Base-by-base conservation (phyloP, 2,113 vertebrate species). In the Microtus oregoni region DNA sequence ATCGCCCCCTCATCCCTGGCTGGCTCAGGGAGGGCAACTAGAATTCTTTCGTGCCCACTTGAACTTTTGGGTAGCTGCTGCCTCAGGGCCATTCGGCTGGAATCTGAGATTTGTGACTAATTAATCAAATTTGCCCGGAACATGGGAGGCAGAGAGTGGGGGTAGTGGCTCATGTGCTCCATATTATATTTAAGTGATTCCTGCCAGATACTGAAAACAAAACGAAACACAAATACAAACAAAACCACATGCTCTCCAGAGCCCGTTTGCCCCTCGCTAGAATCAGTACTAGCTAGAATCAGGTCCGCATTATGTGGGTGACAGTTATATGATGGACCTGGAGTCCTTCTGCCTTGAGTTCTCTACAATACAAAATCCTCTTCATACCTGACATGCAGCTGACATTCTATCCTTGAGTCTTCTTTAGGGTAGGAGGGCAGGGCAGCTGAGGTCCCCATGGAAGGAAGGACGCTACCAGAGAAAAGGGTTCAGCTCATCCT, bases 161-260 rank as follows among this genome's bases (percentile, higher is more conserved):
- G 41, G 32, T 75, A 24, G 73, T 28, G 55, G 78, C 52, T 95
- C 94, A 95, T 65, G 63, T 82, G 96, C 82, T 94, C 50, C 22
- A 6, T 83, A 93, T 94, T 97, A 92, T 78, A 58, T 90, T 55
- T 50, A 44, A 75, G 26, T 94, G 61, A 38, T 79, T 97, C 47
- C 68, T 89, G 77, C 91, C 96, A 95, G 92, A 95, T 95, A 89
- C 92, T 96, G 52, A 94, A 91, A 90, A 94, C 58, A 58, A 89
- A 96, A 70, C 1, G 14, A 44, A 93, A 89, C 95, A 92, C 47
- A 87, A 94, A 88, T 9, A 81, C 86, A 95, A 96, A 89, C 92
- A 92, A 96, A 94, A 92, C n/a, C 88, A 97, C 52, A 89, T 95
- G 96, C 96, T 94, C 78, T 87, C 72, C 73, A 90, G 94, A 73